Evolutionary conservation across 2,113 vertebrate genomes (phyloP), one percentile per base, ranked within the genome.

Genomic region (Amazona vittata): DNA sequence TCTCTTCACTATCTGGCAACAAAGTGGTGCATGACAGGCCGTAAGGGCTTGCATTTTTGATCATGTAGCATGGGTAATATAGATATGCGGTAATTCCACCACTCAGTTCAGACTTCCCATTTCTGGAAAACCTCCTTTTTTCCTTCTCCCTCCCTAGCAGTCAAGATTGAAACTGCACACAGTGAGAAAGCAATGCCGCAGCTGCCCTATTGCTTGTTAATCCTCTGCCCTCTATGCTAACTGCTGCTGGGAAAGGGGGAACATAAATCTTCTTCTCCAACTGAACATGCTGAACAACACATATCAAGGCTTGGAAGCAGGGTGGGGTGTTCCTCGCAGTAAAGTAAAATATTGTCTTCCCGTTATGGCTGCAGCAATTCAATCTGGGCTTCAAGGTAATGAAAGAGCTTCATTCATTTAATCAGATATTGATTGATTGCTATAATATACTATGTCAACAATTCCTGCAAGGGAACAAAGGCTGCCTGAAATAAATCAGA

Each of bases 401-500:
- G 85, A 98, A 97, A 96, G 68, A 60, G 21, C 12, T 89, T 92
- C 83, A 70, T 87, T 77, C 76, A 81, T 97, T 96, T 96, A 95
- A 96, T 96, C 96, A 96, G 83, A 64, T 96, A 92, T 63, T 91
- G 92, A 97, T 88, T 57, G 67, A 96, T 97, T 93, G 79, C 67
- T 77, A 19, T 90, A 96, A 97, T 97, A 95, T 70, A 92, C 46
- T 95, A 69, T 69, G 89, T 37, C 74, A 97, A 96, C 90, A 96
- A 74, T 83, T 90, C 88, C 94, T 94, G 65, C 37, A 10, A 85
- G 80, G 52, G 47, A 91, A 57, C 46, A 71, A 79, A 63, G 14
- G 14, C 25, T 70, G 62, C 41, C 57, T 89, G 41, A 85, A 93
- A 93, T 95, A 91, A 94, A 93, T 94, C 81, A 93, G 39, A 65